Evolutionary conservation across 2,113 vertebrate genomes (phyloP), one percentile per base, ranked within the genome.

Genomic region (Bubo scandiacus): DNA sequence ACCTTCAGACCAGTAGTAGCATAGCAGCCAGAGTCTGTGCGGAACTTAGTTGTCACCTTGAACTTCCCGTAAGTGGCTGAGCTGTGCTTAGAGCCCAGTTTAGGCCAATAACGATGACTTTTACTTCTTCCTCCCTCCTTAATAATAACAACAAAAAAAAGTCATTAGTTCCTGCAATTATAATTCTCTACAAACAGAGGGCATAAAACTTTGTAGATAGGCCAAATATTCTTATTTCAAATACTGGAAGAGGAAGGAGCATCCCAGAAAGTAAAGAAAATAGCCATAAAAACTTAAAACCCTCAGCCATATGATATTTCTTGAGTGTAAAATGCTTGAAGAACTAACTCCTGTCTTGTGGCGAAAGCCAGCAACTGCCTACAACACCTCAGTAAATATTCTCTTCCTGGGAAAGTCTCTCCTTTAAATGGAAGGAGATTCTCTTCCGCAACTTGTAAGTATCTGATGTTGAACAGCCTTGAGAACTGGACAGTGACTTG

Each of bases 31-130:
- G 98, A 99, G 97, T 99, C 98, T 3, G 98, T 99, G 75, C 98
- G 98, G 96, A 99, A 99, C 94, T 99, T 99, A 7, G 98, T 99
- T 47, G 98, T 99, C 96, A 99, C 98, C 97, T 99, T 99, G 97
- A 99, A 99, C 92, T 98, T 98, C 90, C 98, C 98, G 0, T 99
- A 98, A n/a, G 98, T 99, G 74, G 98, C 98, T 8, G 98, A 99
- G 92, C 98, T 99, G 97, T 99, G 98, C 83, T 98, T 99, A 72
- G 98, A 98, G 65, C 98, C 98, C 96, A 99, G 97, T 91, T 98
- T 99, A 66, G 98, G 98, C 98, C 98, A 99, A 9, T 99, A 99
- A 51, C 98, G 98, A 91, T 99, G 98, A 96, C 98, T 98, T 96
- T 98, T 99, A 73, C 97, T 98, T 95, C 98, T 98, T 92, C 98